phyloP scores from a whole-genome alignment of 2,888 invertebrate genomes.

The Ypsolopha scabrella region DNA sequence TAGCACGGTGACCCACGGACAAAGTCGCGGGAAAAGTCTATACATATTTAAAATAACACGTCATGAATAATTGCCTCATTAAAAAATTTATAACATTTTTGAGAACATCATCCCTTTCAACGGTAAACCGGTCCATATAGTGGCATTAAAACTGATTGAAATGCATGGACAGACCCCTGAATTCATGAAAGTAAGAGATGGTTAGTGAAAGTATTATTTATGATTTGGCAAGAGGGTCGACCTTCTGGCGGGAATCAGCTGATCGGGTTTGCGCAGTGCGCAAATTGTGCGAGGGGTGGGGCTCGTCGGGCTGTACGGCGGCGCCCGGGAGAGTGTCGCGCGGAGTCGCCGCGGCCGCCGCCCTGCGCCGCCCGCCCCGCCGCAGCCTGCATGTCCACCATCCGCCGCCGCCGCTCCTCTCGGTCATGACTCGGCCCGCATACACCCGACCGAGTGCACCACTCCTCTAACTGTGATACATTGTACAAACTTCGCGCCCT shows the following conservation, averaged over 20 bases:
- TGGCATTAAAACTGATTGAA: no score
- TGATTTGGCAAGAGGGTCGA: slow-evolving; percentile 19
- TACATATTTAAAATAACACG: no score
- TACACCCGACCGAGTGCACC: no score
- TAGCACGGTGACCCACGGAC: no score
- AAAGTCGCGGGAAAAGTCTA: no score
- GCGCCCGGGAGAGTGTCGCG: slow-evolving; percentile 12
- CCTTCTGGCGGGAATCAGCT: slow-evolving; percentile 68
- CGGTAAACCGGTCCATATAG: no score
- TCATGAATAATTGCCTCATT: no score
- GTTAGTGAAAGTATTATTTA: slow-evolving; percentile 25
- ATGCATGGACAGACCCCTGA: no score
- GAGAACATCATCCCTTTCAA: no score
- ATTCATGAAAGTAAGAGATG: neutral
- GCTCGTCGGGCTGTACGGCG: slow-evolving; percentile 18
- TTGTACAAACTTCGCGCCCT: slow-evolving; percentile 9
- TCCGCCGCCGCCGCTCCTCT: slow-evolving; percentile 20
- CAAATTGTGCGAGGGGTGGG: slow-evolving; percentile 39
- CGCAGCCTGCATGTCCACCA: slow-evolving; percentile 18
- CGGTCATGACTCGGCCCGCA: slow-evolving; percentile 15
- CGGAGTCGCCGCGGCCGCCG: slow-evolving; percentile 31
- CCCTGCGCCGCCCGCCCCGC: slow-evolving; percentile 20
- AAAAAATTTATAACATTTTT: neutral
- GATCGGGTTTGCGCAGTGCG: slow-evolving; percentile 67
- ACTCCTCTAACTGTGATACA: no score